Evolutionary conservation across 2,113 vertebrate genomes (phyloP).

Genomic region (Diadophis punctatus): DNA sequence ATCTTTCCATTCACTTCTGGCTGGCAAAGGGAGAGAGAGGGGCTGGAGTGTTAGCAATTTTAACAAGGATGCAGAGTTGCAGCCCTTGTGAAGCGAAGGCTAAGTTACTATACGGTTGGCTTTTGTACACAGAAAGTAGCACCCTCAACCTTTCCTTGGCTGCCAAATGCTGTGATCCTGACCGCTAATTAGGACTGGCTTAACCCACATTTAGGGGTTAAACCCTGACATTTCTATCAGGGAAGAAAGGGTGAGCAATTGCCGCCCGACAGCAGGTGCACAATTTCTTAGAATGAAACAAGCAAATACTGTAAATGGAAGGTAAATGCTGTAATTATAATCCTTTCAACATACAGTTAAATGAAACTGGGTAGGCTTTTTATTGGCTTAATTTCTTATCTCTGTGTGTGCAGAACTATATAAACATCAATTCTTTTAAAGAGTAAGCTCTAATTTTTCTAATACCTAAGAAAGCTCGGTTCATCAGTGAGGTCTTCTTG

Average conservation of each 20-base stretch:
- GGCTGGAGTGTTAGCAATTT: neutral
- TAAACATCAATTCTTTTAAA: slow-evolving; percentile 20
- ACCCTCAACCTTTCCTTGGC: neutral
- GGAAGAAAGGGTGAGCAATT: neutral
- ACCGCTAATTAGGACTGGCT: neutral
- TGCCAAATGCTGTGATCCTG: neutral
- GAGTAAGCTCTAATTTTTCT: slow-evolving; percentile 27
- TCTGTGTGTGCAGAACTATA: neutral
- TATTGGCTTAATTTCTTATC: neutral
- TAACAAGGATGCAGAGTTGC: neutral
- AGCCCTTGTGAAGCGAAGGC: neutral
- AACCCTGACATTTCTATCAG: neutral
- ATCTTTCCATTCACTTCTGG: neutral
- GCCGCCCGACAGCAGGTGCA: neutral
- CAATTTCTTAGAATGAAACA: neutral
- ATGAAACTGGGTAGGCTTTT: neutral
- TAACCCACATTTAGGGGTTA: neutral
- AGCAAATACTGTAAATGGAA: neutral
- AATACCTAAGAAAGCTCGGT: slow-evolving; percentile 40
- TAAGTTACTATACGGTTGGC: neutral
- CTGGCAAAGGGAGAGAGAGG: neutral
- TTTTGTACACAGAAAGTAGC: neutral
- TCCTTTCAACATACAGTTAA: slow-evolving; percentile 17
- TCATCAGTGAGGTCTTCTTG: slow-evolving; percentile 31
- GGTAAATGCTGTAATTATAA: neutral